Percentiles rank a stretch among this genome's conserved stretches.
Conservation (phyloP, 2,797 vertebrate species). For the Myotis planiceps region DNA sequence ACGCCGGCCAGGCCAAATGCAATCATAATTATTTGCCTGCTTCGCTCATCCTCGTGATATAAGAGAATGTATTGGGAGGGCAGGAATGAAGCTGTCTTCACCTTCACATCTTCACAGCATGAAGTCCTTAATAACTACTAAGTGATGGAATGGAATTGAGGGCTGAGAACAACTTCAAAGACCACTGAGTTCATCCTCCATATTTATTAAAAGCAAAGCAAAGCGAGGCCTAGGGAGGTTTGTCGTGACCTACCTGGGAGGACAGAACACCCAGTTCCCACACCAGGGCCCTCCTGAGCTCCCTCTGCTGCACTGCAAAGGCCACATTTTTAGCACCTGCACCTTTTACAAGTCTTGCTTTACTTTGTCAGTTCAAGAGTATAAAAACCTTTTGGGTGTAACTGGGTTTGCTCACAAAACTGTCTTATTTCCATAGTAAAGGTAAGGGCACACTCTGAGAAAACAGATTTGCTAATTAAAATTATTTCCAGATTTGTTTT, state of each 20-base stretch:
- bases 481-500: conserved; percentile 36
- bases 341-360: not conserved
- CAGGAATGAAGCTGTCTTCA: not conserved
- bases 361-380: not conserved
- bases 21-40: accelerated
- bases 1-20: too few relatives aligned
- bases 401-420: not conserved
- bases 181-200: not conserved
- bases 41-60: not conserved
- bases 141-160: not conserved
- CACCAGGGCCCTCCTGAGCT: not conserved
- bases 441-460: not conserved
- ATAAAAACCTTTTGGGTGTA: not conserved
- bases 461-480: conserved; percentile 41
- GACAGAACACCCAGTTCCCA: not conserved
- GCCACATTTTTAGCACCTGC: not conserved
- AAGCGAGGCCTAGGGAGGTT: not conserved
- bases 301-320: not conserved
- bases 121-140: not conserved
- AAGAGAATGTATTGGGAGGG: not conserved
- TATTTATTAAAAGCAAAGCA: not conserved
- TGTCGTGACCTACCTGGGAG: accelerated
- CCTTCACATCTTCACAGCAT: accelerated
- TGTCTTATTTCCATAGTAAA: not conserved
- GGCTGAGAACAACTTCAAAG: not conserved